Evolutionary conservation across 2,113 vertebrate genomes (phyloP), one percentile per base, ranked within the genome.

Genomic region (Climacteris rufus): DNA sequence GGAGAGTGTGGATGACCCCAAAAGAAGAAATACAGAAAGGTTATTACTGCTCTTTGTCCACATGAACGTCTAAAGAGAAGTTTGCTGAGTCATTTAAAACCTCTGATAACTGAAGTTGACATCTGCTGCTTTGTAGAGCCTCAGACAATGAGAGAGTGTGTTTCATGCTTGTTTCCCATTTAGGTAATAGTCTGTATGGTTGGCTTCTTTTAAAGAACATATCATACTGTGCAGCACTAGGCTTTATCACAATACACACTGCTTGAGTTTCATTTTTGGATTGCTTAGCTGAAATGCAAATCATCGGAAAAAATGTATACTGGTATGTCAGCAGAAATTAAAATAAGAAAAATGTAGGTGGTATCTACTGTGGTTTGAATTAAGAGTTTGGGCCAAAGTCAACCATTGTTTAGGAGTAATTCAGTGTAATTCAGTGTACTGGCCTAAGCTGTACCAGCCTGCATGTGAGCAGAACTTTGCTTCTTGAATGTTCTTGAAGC

Each of bases 71-170:
- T 74, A 42, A 75, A 80, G 47, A 77, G 35, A 76, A 56, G 25
- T 93, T 87, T 72, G 24, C 31, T 19, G 57, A 80, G 39, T 80
- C 59, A 69, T 3, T 90, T 76, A 61, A 82, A 95, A 72, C 6
- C 13, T 76, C 72, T 72, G 57, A 24, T 72, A 94, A 40, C 20
- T 75, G 35, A 23, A 45, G 20, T 78, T 91, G n/a, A 45, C 18
- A 50, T 59, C 45, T 96, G 45, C 79, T 88, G 50, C 79, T 83
- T 80, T 92, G 63, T 42, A 78, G 68, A 81, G 42, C 47, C 69
- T 78, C 22, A 60, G 64, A 59, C 68, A 40, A n/a, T 9, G 19
- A n/a, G 42, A 54, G 20, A 6, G 24, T 0, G 0, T 0, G 0
- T 86, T 81, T 81, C 24, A 39, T 5, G 13, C 60, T 78, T 63